A percentile compares a stretch with the other conserved stretches of the same genome.
Evolutionary conservation across 2,797 vertebrate genomes (phyloP).

Genomic region (Chelonia mydas): DNA sequence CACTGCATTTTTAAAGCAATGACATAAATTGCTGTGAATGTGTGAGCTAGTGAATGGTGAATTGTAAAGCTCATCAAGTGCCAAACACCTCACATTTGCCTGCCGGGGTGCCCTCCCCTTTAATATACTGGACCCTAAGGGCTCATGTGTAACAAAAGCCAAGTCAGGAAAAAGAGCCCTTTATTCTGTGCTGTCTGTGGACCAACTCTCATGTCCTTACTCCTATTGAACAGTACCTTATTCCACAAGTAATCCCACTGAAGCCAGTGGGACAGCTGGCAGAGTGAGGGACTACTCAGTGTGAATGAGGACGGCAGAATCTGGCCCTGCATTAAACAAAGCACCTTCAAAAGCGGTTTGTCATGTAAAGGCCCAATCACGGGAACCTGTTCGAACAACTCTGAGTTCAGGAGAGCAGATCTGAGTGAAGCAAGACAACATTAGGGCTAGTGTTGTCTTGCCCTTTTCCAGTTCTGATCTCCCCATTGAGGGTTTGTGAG

Average conservation of each 20-base stretch:
- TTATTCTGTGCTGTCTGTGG: background rate
- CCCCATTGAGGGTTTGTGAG: background rate
- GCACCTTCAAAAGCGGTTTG: background rate
- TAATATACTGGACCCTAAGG: background rate
- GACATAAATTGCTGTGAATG: background rate
- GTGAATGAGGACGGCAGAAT: background rate
- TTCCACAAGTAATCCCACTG: background rate
- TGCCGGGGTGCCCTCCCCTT: background rate
- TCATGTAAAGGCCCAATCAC: background rate
- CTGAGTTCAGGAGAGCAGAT: background rate
- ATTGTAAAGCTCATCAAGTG: background rate
- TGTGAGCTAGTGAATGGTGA: background rate
- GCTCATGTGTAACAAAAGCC: background rate
- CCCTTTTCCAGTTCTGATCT: background rate
- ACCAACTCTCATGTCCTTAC: background rate
- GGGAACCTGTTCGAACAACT: background rate
- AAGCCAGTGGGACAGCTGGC: background rate
- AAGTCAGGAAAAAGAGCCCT: background rate
- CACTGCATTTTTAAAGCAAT: background rate
- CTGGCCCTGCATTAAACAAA: accelerated
- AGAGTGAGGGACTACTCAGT: background rate
- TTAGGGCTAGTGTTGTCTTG: background rate
- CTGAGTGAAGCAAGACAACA: background rate
- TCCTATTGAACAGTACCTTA: background rate
- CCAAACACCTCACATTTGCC: background rate